Conservation (phyloP, 2,113 vertebrate species). For the Mobula hypostoma region DNA sequence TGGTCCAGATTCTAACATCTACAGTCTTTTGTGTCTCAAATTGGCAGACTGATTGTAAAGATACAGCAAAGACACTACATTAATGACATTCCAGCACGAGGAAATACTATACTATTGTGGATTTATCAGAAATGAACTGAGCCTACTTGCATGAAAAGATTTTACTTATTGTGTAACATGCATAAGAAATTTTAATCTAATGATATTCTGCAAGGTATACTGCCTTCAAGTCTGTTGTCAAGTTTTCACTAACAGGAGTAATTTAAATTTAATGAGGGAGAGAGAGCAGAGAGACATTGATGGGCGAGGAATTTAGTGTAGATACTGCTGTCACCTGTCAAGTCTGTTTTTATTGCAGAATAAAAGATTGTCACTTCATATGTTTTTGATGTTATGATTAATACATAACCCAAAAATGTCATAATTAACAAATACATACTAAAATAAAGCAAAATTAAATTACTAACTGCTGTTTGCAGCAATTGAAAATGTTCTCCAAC, state of each 20-base stretch:
- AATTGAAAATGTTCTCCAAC: not conserved
- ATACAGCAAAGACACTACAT: not conserved
- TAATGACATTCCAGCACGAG: not conserved
- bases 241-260: not conserved
- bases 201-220: constrained; percentile 11
- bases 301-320: not conserved
- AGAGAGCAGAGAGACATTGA: not conserved
- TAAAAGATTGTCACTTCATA: constrained; percentile 21
- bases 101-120: not conserved
- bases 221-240: constrained; percentile 22
- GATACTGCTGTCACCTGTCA: constrained; percentile 11
- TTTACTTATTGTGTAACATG: not conserved
- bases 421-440: not conserved
- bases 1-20: too few relatives aligned
- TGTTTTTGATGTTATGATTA: not conserved
- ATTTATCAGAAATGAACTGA: not conserved
- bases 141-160: not conserved
- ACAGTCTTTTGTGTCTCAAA: not conserved
- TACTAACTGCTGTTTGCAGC: not conserved
- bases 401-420: not conserved
- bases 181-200: constrained; percentile 1
- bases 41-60: not conserved
- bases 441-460: not conserved
- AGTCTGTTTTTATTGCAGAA: constrained; percentile 21
- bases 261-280: constrained; percentile 19